Base-by-base conservation (phyloP, 2,113 vertebrate species). In the Apeltes quadracus region DNA sequence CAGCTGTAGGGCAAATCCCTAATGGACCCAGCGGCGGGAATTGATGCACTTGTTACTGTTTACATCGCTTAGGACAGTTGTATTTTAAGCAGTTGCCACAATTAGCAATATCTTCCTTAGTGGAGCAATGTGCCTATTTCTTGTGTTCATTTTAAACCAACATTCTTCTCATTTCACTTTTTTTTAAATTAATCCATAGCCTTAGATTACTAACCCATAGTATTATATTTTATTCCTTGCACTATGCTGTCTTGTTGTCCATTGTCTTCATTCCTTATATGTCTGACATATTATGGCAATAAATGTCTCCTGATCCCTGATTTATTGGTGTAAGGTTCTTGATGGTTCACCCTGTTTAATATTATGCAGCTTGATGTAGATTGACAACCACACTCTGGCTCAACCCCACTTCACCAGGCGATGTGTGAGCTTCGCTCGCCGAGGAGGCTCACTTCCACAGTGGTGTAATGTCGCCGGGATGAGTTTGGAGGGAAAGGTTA, bases 401-500 rank as follows among this genome's bases (percentile, higher is more conserved):
- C 61, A 86, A 72, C 75, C 79, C 55, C 69, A 75, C 20, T 71
- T 69, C 81, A 81, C 43, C 53, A 57, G 61, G 46, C 57, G 59
- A n/a, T n/a, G 50, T 58, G 32, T 85, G 64, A 84, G 75, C 82
- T 86, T 85, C 75, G 53, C 57, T 71, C 64, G 41, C 5, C 23
- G 2, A 72, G 61, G 67, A 65, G 71, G 70, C 75, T 77, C 58
- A 59, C 65, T 77, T 79, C 78, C 61, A 71, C 63, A 20, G 56
- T 7, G 39, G 58, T 73, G 14, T 57, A 66, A 61, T 73, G 72
- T 76, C 36, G 29, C 61, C 41, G 12, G 36, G 71, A 36, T 80
- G 83, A 81, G 74, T 83, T 87, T 79, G 54, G 15, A 76, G 41
- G 69, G 85, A 79, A 85, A 91, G 85, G 85, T 88, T 85, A 87